A percentile compares a stretch with the other conserved stretches of the same genome.
Evolutionary conservation across 1,140 invertebrate genomes (phyloP).

Genomic region (Euglossa dilemma): DNA sequence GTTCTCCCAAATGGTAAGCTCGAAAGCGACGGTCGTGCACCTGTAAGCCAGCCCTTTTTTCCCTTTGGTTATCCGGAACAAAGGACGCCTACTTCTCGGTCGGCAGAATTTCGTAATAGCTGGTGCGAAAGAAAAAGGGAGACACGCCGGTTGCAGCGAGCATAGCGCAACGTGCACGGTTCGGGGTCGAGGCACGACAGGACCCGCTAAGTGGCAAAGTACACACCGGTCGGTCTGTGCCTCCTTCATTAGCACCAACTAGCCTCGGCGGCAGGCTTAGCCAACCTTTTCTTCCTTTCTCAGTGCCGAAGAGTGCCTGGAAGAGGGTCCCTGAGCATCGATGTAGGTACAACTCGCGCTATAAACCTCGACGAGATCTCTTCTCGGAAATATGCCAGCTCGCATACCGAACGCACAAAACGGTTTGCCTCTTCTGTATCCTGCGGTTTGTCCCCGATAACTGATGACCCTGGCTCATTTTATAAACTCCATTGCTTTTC

Average conservation of each 20-base stretch:
- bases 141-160: constrained; percentile 42
- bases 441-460: constrained; percentile 51
- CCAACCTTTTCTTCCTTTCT: constrained; percentile 70
- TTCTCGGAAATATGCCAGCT: constrained; percentile 74
- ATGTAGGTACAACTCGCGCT: constrained; percentile 73
- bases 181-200: constrained; percentile 71
- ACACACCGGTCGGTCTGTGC: constrained; percentile 76
- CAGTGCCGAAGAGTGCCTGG: constrained; percentile 59
- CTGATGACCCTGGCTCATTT: constrained; percentile 14
- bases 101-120: constrained; percentile 72
- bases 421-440: constrained; percentile 58
- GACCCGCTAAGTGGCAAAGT: constrained; percentile 77
- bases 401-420: constrained; percentile 67
- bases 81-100: constrained; percentile 60
- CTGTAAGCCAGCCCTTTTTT: constrained; percentile 41
- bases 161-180: constrained; percentile 52
- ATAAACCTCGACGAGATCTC: constrained; percentile 74
- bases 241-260: constrained; percentile 80
- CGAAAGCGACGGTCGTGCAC: constrained; percentile 18
- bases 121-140: constrained; percentile 48
- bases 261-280: constrained; percentile 64
- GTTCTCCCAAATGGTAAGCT: background rate
- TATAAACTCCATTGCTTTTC: background rate
- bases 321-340: constrained; percentile 57
- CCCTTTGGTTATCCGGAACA: constrained; percentile 56